Conservation (phyloP, 2,113 vertebrate genomes). For the Danionella cerebrum region DNA sequence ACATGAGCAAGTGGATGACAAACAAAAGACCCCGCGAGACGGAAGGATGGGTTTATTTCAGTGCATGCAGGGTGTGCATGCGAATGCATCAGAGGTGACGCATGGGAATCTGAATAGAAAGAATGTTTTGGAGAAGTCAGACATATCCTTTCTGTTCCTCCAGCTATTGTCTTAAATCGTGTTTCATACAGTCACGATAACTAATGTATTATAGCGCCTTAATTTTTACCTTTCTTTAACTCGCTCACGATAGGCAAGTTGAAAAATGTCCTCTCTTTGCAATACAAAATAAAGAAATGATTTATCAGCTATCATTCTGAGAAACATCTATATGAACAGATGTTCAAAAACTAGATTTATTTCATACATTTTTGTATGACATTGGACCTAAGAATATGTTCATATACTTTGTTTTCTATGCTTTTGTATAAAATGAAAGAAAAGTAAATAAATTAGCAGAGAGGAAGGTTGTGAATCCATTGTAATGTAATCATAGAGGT, state of each 20-base stretch:
- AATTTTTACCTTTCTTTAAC: background rate
- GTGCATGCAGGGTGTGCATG: conserved; percentile 18
- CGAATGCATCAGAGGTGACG: conserved; percentile 10
- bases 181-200: background rate
- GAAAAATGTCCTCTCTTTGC: too few relatives aligned
- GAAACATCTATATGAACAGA: background rate
- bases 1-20: background rate
- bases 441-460: background rate
- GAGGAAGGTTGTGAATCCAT: background rate
- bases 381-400: conserved; percentile 14
- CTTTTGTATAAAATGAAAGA: background rate
- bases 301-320: background rate
- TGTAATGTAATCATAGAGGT: background rate
- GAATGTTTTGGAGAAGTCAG: conserved; percentile 47
- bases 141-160: conserved; percentile 40
- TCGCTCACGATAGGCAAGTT: background rate
- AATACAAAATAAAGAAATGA: background rate
- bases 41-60: conserved; percentile 3
- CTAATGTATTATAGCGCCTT: background rate
- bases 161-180: conserved; percentile 59
- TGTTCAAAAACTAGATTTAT: background rate
- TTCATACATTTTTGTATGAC: conserved; percentile 8
- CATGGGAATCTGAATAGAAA: conserved; percentile 47
- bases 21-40: background rate
- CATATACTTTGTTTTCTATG: background rate